phyloP scores from a whole-genome alignment of 2,113 vertebrate genomes.

The Climacteris rufus region DNA sequence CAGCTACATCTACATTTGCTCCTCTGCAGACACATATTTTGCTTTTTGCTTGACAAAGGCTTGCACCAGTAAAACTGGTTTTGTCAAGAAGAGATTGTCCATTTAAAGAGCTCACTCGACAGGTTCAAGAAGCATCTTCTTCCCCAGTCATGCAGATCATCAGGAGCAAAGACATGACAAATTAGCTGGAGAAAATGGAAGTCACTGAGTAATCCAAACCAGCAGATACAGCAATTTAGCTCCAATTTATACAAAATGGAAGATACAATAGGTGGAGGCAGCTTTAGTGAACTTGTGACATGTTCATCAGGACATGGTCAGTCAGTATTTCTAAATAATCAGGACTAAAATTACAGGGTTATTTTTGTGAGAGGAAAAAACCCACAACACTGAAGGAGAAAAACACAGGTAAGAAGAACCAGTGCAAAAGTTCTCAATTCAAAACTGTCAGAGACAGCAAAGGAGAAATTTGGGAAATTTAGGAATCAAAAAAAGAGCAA shows the following conservation, averaged over 20 bases:
- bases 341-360: background rate
- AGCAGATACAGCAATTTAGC: background rate
- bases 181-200: background rate
- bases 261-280: background rate
- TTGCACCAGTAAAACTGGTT: background rate
- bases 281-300: background rate
- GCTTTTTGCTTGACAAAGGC: background rate
- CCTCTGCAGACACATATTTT: background rate
- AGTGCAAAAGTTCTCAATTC: background rate
- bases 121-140: background rate
- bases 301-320: background rate
- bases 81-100: background rate
- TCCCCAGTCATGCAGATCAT: background rate
- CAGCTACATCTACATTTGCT: background rate
- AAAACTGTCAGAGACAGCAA: background rate
- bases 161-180: background rate
- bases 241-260: background rate
- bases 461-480: background rate
- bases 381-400: background rate
- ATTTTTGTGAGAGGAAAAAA: background rate
- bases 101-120: fast-evolving
- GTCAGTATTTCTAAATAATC: background rate
- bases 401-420: background rate
- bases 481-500: background rate
- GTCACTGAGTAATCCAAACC: background rate